Base-by-base conservation (phyloP, 92 coral and sea anemone genomes). In the Umimayanthus kanabou region DNA sequence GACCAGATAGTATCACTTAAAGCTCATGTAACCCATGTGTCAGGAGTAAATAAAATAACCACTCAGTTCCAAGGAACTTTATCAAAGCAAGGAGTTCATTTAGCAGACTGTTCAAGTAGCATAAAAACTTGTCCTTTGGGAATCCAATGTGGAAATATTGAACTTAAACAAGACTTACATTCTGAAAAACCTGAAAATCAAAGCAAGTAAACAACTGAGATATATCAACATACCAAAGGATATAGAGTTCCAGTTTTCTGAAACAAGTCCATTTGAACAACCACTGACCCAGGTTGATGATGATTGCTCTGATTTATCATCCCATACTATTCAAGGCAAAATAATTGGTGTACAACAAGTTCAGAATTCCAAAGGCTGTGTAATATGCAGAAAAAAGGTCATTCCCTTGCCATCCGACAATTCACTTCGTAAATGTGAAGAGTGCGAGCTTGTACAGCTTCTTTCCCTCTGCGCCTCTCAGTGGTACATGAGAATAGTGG, bases 311-410 rank as follows among this genome's bases (percentile, higher is more conserved):
- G 80, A 86, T 58, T 42, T 88, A 81, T 86, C 88, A 49, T 81
- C 89, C 71, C 80, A 85, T 70, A 77, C 91, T 64, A 91, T 88
- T 57, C 75, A 77, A 79, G 94, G 92, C n/a, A 92, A 92, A 76
- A 88, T 92, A 66, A 92, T 92, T 79, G 90, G 92, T 78, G 80
- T 92, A 43, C 92, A 72, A 74, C 92, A 92, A 80, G 30, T 85
- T 78, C 86, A 76, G 37, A 89, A 89, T 64, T 85, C 88, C n/a
- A 79, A 71, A 66, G 82, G 88, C 86, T 88, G 93, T 77, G 79
- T 78, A 4, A 69, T 64, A n/a, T 88, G 93, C 87, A 91, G 85
- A 71, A 88, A 79, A 70, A 77, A 77, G 64, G 93, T 88, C 72
- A 43, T 73, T 77, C 89, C 89, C 73, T 73, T 50, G 55, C 74